phyloP scores from a whole-genome alignment of 2,797 vertebrate species.

The Morus bassanus region DNA sequence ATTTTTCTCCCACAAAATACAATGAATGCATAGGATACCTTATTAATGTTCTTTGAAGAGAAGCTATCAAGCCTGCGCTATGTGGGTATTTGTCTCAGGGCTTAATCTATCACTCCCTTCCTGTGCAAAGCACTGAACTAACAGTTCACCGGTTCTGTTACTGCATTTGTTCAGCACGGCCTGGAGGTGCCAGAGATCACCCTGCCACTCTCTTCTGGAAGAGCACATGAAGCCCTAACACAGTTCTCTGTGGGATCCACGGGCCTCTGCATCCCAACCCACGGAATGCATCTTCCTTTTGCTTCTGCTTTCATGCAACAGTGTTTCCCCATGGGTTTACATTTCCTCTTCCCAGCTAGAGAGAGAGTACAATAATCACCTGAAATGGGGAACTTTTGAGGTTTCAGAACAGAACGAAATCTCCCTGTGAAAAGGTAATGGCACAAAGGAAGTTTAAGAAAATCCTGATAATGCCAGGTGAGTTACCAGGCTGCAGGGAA shows the following conservation, averaged over 20 bases:
- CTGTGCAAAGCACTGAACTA: neutral
- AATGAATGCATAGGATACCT: neutral
- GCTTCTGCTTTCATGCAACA: neutral
- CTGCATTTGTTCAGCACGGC: neutral
- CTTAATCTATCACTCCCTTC: neutral
- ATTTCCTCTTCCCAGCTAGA: conserved; percentile 42
- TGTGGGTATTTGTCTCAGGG: neutral
- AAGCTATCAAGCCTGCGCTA: neutral
- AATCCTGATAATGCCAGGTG: neutral
- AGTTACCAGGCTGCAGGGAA: neutral
- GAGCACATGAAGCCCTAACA: conserved; percentile 13
- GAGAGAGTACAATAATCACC: conserved; percentile 14
- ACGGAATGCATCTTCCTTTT: conserved; percentile 11
- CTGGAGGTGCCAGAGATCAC: neutral
- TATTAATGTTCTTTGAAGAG: neutral
- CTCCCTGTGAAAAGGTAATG: neutral
- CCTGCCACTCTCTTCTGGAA: neutral
- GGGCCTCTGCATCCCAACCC: conserved; percentile 23
- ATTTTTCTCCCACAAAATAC: neutral
- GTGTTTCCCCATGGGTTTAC: conserved; percentile 16
- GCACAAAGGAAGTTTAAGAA: conserved; percentile 39
- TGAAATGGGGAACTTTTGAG: conserved; percentile 45
- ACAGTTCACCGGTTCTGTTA: neutral
- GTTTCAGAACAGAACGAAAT: conserved; percentile 54
- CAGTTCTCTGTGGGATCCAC: conserved; percentile 49